Evolutionary conservation across 2,888 invertebrate species (phyloP), one percentile per base, ranked within the genome.

Genomic region (Punctoribates punctum): DNA sequence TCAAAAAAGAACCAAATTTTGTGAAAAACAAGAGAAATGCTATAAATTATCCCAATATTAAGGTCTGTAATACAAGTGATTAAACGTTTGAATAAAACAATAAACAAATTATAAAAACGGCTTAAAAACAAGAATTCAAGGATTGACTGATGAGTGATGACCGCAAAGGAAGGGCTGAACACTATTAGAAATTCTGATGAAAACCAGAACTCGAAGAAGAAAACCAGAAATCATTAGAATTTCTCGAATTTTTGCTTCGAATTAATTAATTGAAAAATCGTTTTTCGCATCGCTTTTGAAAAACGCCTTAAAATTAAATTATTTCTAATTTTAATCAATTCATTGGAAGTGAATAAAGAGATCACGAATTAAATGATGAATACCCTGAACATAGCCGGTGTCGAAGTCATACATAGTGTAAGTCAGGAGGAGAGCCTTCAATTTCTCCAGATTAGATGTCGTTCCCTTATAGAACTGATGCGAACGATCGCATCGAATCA

Each of bases 371-470:
- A 17, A 60, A 29, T 51, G 73, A 54, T 57, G 13, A 25, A 48
- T 73, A 76, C 77, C 77, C 76, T 78, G 78, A 51, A 78, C 78
- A 74, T 78, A 78, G 6, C 78, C 78, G 60, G 77, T 78, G 73
- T 78, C 78, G 65, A 78, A 78, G 67, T 78, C 78, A 73, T 78
- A 77, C 78, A 78, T 78, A 23, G 78, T 78, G 38, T 78, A 78
- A 23, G 77, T 74, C 51, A 78, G 29, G 27, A 78, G 38, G 9
- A 78, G 46, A 5, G 60, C n/a, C n/a, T 42, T 46, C 29, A 78
- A 57, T 17, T 54, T 67, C 2, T 77, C 76, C 23, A 78, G 17
- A 57, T 73, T 76, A 51, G 29, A 72, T 13, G 54, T 25, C 15
- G 72, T 51, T 38, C 75, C 75, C 29, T 62, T 23, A 74, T 76